phyloP scores from a whole-genome alignment of 2,797 vertebrate species.

The Brachyalestes nurse region DNA sequence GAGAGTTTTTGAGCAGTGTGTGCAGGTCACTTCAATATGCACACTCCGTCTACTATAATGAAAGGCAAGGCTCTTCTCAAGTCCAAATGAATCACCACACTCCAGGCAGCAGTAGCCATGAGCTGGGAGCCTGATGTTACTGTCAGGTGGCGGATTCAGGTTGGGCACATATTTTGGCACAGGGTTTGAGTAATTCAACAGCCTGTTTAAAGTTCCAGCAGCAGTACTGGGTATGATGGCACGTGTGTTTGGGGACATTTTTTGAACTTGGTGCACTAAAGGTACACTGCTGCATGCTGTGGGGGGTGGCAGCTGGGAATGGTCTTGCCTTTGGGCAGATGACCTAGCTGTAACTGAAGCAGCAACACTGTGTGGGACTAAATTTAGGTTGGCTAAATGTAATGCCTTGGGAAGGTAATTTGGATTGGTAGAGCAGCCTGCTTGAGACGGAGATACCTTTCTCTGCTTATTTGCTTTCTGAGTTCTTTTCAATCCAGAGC shows the following conservation, averaged over 20 bases:
- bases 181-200: constrained; percentile 89
- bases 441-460: constrained; percentile 47
- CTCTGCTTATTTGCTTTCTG: constrained; percentile 74
- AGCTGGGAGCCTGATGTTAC: constrained; percentile 86
- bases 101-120: constrained; percentile 93
- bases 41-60: constrained; percentile 92
- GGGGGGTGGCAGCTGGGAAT: constrained; percentile 76
- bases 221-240: constrained; percentile 69
- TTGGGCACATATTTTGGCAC: constrained; percentile 92
- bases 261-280: constrained; percentile 93
- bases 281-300: constrained; percentile 86
- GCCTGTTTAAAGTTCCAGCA: constrained; percentile 88
- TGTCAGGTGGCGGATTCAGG: constrained; percentile 87
- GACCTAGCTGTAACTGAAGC: constrained; percentile 88
- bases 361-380: constrained; percentile 95
- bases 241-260: constrained; percentile 73
- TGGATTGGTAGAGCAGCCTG: constrained; percentile 64
- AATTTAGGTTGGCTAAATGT: constrained; percentile 95
- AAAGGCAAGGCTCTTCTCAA: constrained; percentile 90
- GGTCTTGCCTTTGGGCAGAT: constrained; percentile 76
- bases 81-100: constrained; percentile 92
- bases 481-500: constrained; percentile 66
- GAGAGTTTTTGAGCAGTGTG: constrained; percentile 88
- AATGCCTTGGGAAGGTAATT: constrained; percentile 93
- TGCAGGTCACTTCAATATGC: constrained; percentile 94